These are phyloP conservation scores for Thamnaconus septentrionalis DNA, from an alignment of 2,113 vertebrate species.

Conservation along the genomic window DNA sequence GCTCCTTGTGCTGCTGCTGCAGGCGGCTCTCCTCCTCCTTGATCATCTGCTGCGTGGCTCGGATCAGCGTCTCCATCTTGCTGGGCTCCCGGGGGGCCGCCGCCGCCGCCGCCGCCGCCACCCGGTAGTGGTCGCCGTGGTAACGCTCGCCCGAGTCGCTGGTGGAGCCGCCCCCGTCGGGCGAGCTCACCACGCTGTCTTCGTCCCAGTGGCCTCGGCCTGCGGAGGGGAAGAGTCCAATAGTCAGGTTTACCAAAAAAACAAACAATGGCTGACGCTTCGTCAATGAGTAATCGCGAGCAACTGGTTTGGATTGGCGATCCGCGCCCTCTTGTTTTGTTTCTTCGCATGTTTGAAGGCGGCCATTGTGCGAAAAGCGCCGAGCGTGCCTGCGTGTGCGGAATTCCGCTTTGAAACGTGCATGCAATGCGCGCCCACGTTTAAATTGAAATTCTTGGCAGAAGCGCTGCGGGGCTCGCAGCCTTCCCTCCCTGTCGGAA, in stretches of 20 bases:
- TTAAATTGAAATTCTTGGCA: slow-evolving; percentile 42
- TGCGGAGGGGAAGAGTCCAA: slow-evolving; percentile 60
- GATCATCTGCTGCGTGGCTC: slow-evolving; percentile 99
- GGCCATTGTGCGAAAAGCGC: no score
- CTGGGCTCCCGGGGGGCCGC: slow-evolving; percentile 91
- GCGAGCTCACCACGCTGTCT: slow-evolving; percentile 95
- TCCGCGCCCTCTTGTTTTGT: background rate
- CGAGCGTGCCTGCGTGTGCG: background rate
- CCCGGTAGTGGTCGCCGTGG: slow-evolving; percentile 86
- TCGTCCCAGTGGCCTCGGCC: slow-evolving; percentile 97
- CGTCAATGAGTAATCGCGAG: slow-evolving; percentile 9
- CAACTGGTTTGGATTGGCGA: background rate
- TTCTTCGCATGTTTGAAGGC: slow-evolving; percentile 2
- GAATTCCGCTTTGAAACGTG: slow-evolving; percentile 28
- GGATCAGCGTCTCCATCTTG: slow-evolving; percentile 98
- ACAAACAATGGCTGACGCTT: slow-evolving; percentile 27
- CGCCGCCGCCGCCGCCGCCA: no score
- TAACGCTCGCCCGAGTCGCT: slow-evolving; percentile 95
- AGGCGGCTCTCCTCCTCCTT: slow-evolving; percentile 97
- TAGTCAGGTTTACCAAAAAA: slow-evolving; percentile 19
- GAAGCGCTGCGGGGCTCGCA: slow-evolving; percentile 18
- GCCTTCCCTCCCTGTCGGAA: slow-evolving; percentile 50
- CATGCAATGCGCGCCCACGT: slow-evolving; percentile 15
- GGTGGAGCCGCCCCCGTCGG: slow-evolving; percentile 88
- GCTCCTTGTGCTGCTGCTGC: slow-evolving; percentile 85